Evolutionary conservation across 2,797 vertebrate species (phyloP).

Genomic region (Lagocephalus sceleratus): DNA sequence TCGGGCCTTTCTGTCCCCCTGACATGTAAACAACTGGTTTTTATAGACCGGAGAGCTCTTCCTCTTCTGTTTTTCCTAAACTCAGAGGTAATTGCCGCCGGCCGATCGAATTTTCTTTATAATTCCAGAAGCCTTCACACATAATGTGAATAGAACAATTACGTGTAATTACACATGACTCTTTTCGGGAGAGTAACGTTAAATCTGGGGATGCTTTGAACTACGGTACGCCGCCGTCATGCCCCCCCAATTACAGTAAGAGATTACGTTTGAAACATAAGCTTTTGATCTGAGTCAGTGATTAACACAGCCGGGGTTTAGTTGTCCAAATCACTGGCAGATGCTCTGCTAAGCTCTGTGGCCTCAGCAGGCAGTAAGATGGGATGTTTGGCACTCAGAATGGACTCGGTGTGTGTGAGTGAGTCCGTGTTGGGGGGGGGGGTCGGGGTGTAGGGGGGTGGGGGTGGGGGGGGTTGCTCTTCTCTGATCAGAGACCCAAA

Average conservation of each 20-base stretch:
- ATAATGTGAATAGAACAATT: neutral
- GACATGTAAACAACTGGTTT: too few relatives aligned
- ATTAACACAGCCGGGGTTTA: constrained; percentile 68
- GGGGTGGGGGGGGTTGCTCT: constrained; percentile 12
- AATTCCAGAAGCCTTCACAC: neutral
- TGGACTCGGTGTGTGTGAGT: constrained; percentile 10
- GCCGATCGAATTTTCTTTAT: neutral
- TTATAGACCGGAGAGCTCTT: too few relatives aligned
- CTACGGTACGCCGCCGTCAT: neutral
- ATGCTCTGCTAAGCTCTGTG: constrained; percentile 64
- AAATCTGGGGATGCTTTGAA: constrained; percentile 22
- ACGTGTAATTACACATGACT: constrained; percentile 19
- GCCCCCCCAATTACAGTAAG: constrained; percentile 42
- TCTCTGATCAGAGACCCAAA: constrained; percentile 48
- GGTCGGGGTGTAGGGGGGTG: too few relatives aligned
- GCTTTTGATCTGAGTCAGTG: constrained; percentile 69
- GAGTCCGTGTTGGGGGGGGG: too few relatives aligned
- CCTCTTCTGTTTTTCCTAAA: too few relatives aligned
- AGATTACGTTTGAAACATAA: constrained; percentile 58
- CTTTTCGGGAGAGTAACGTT: constrained; percentile 20
- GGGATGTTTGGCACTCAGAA: constrained; percentile 54
- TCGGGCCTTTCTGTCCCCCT: too few relatives aligned
- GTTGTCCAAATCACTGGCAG: constrained; percentile 70
- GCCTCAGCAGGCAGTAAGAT: constrained; percentile 56
- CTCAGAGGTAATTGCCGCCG: too few relatives aligned